Evolutionary conservation across 2,888 invertebrate species (phyloP), one percentile per base, ranked within the genome.

Genomic region (Dastarcus helophoroides): DNA sequence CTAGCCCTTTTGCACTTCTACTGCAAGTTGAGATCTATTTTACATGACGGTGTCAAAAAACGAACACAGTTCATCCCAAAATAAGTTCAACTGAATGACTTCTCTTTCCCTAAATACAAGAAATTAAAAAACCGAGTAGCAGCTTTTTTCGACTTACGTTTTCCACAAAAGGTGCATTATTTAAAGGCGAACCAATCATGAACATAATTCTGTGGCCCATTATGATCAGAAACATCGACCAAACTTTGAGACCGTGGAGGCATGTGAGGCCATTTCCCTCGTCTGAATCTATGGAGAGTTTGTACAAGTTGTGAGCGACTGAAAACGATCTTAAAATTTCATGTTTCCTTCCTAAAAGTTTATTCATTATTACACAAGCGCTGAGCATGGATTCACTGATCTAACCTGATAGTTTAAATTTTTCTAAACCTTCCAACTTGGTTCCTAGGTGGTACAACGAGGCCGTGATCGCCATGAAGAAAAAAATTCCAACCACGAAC

Each of bases 191-290:
- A 11, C 55, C 53, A 26, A 53, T 44, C 29, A 41, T 46, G 34
- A 54, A 54, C 53, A 54, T 54, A 16, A 49, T 47, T 26, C 55
- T 37, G 29, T 55, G 55, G 14, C 54, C 43, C 40, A 53, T 44
- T 14, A 54, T 54, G 16, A 54, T 50, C 12, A 51, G 17, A 26
- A 50, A 41, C 46, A 54, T 54, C 0, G 53, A 54, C 15, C 48
- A 43, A 1, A 54, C 49, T 36, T 53, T 52, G 38, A 55, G 41
- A 9, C 53, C 55, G 24, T 54, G 44, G 10, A 54, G 41, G 27
- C 54, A 54, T 17, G 49, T 44, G 11, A 54, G 36, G 9, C 50
- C 50, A 31, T 52, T 50, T 3, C 38, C 32, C 30, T 44, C 41
- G 9, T 36, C 36, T 3, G 36, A 36, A 14, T 44, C 35, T 7